Evolutionary conservation across 2,888 invertebrate genomes (phyloP).

Genomic region (Synergus gifuensis): DNA sequence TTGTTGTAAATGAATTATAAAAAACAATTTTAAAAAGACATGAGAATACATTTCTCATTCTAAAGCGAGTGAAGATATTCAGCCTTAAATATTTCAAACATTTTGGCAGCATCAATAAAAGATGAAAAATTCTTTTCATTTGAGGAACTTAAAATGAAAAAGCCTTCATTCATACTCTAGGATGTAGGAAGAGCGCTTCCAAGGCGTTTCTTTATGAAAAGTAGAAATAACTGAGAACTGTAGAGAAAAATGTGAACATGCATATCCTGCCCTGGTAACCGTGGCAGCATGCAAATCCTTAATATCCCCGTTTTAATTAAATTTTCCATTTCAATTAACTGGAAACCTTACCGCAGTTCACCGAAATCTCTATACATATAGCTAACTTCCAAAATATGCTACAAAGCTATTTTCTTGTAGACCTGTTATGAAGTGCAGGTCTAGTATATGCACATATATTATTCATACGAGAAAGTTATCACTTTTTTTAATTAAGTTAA

Average conservation of each 20-base stretch:
- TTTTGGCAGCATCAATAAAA: background rate
- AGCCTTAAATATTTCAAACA: background rate
- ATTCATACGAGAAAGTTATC: constrained; percentile 29
- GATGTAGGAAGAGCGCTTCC: background rate
- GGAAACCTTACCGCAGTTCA: constrained; percentile 53
- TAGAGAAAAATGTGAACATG: constrained; percentile 40
- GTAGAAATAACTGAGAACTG: constrained; percentile 10
- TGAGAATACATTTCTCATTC: background rate
- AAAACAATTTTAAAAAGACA: background rate
- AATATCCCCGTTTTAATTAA: constrained; percentile 51
- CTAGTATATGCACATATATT: constrained; percentile 20
- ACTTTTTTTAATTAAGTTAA: constrained; percentile 9
- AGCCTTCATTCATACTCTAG: background rate
- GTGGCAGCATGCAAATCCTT: constrained; percentile 39
- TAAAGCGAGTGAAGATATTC: background rate
- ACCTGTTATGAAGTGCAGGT: constrained; percentile 6
- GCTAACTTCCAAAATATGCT: constrained; percentile 34
- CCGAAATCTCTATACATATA: constrained; percentile 24
- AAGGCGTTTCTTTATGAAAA: constrained; percentile 32
- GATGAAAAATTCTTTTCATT: background rate
- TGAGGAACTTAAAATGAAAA: background rate
- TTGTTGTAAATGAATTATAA: background rate
- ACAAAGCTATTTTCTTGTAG: constrained; percentile 28
- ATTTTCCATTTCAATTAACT: constrained; percentile 55
- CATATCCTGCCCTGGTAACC: constrained; percentile 13